Conservation (phyloP, 2,888 invertebrate species). For the Andrena fulva region DNA sequence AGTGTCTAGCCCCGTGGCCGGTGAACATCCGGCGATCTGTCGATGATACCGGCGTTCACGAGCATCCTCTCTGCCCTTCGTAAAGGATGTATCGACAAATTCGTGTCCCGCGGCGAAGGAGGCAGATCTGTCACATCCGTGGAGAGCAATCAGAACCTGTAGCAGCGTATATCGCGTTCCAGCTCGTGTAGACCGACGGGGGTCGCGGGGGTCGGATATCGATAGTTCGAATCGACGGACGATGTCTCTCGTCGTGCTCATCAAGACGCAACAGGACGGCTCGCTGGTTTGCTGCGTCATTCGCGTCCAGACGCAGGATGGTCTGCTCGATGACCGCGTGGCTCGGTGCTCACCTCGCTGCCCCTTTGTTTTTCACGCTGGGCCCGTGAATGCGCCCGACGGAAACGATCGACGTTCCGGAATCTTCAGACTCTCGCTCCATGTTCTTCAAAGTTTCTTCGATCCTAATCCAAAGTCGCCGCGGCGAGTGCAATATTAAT, state of each 20-base stretch:
- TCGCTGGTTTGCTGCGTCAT: conserved; percentile 79
- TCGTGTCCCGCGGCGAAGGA: conserved; percentile 76
- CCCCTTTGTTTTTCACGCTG: conserved; percentile 63
- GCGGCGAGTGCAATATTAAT: too few species aligned
- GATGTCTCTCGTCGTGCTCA: conserved; percentile 81
- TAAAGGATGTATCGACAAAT: conserved; percentile 70
- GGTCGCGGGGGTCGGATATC: conserved; percentile 80
- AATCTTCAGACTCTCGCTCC: too few species aligned
- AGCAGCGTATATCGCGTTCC: conserved; percentile 67
- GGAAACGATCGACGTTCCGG: not conserved
- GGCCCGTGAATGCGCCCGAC: not conserved
- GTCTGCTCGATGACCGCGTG: conserved; percentile 34
- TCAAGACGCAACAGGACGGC: conserved; percentile 79
- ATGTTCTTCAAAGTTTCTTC: too few species aligned
- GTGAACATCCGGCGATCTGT: conserved; percentile 62
- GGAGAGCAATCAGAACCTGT: conserved; percentile 78
- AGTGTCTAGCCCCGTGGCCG: conserved; percentile 54
- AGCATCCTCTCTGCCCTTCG: conserved; percentile 35
- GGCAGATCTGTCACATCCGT: conserved; percentile 76
- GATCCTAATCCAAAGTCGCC: too few species aligned
- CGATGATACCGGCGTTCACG: conserved; percentile 44
- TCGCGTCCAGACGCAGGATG: conserved; percentile 63
- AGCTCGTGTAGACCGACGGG: conserved; percentile 61
- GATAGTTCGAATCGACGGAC: conserved; percentile 82
- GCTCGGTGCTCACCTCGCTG: not conserved